phyloP scores from a whole-genome alignment of 2,797 vertebrate species.

The Sparidentex hasta region DNA sequence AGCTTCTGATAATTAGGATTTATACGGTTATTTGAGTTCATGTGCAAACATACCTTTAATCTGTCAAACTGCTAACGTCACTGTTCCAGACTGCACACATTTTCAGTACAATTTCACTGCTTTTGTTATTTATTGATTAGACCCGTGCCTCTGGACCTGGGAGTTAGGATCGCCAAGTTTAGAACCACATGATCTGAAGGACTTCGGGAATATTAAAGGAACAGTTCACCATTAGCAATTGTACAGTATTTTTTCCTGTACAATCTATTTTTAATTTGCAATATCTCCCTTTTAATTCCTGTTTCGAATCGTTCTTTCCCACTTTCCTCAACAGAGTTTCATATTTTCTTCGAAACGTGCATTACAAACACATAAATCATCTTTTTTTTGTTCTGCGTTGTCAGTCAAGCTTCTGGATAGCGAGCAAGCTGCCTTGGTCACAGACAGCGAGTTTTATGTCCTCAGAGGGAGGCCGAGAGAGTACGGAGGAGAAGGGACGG shows the following conservation, averaged over 20 bases:
- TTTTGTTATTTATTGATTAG: neutral
- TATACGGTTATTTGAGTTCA: neutral
- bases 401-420: slow-evolving; percentile 41
- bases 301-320: slow-evolving; percentile 18
- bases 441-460: slow-evolving; percentile 61
- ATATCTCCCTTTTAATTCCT: slow-evolving; percentile 32
- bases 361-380: slow-evolving; percentile 51
- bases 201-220: neutral
- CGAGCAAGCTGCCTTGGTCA: slow-evolving; percentile 60
- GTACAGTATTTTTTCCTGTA: neutral
- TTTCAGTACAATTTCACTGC: neutral
- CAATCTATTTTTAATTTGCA: slow-evolving; percentile 53
- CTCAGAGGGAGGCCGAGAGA: slow-evolving; percentile 62
- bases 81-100: neutral
- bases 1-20: neutral
- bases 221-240: no score
- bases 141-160: neutral
- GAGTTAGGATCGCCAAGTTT: neutral
- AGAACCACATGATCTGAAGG: neutral
- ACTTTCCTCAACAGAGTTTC: slow-evolving; percentile 17
- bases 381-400: slow-evolving; percentile 38
- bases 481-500: slow-evolving; percentile 34
- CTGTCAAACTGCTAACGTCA: neutral
- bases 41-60: neutral
- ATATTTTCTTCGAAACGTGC: slow-evolving; percentile 31